These are phyloP conservation scores for Psilanteris sp. DNA, from an alignment of 1,140 invertebrate genomes.

Conservation along the genomic window DNA sequence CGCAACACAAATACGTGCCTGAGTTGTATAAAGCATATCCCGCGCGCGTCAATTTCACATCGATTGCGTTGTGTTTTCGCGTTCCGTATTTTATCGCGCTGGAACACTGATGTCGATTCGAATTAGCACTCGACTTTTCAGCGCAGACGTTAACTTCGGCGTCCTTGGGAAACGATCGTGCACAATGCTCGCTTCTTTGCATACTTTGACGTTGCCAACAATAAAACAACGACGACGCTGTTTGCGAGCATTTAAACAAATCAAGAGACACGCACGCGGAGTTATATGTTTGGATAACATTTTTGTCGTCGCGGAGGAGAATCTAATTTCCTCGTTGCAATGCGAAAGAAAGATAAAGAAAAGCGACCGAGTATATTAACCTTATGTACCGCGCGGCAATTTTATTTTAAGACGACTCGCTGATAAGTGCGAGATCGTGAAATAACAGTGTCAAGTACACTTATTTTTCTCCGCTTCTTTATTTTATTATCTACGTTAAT, in stretches of 20 bases:
- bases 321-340: slow-evolving; percentile 4
- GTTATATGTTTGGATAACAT: slow-evolving; percentile 4
- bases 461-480: background rate
- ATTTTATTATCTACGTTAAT: background rate
- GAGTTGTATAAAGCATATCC: slow-evolving; percentile 32
- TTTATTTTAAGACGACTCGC: too few relatives aligned
- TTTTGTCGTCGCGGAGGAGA: slow-evolving; percentile 4
- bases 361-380: background rate
- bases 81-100: slow-evolving; percentile 31
- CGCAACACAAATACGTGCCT: slow-evolving; percentile 32
- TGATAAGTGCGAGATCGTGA: too few relatives aligned
- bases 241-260: slow-evolving; percentile 38
- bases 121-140: slow-evolving; percentile 56
- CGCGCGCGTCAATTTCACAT: slow-evolving; percentile 42
- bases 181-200: slow-evolving; percentile 45
- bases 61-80: slow-evolving; percentile 30
- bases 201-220: slow-evolving; percentile 18
- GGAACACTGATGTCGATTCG: slow-evolving; percentile 44
- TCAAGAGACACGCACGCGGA: slow-evolving; percentile 5
- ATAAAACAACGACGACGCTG: slow-evolving; percentile 30
- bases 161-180: slow-evolving; percentile 56
- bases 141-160: slow-evolving; percentile 45
- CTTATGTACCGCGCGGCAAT: too few relatives aligned
- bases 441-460: background rate
- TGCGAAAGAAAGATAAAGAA: background rate